Evolutionary conservation across 2,113 vertebrate species (phyloP), one percentile per base, ranked within the genome.

Genomic region (Zosterops japonicus): DNA sequence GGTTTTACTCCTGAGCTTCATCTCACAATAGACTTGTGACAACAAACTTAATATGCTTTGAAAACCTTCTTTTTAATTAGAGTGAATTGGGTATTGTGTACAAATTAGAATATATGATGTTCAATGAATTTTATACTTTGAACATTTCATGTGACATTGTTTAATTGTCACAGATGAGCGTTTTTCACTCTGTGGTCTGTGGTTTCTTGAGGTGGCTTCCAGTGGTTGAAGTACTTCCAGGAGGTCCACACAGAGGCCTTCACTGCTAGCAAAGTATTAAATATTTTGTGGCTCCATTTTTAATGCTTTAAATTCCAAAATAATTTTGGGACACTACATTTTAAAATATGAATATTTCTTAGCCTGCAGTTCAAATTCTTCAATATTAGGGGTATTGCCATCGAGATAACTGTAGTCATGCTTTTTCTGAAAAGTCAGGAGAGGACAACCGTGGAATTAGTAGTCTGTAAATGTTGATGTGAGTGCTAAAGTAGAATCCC

Each of bases 331-430:
- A 71, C 42, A 57, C 55, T 41, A 3, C 10, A 21, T 46, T 84
- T 87, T 47, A 2, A 83, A 74, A 65, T 57, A 60, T 3, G 0
- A 60, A 8, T 71, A 18, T 68, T 87, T 81, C 8, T 83, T 90
- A 63, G 5, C 7, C 71, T 13, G 23, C 20, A 2, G 12, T 69
- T 89, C 10, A 80, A 64, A 50, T 92, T 74, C 44, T 76, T 87
- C 46, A 50, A 2, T 57, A 35, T 57, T 72, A 56, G 14, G 41
- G n/a, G 14, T 71, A 35, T 33, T 86, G 27, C 47, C 71, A 27
- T 42, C 0, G 0, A 83, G 6, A 20, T 69, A 80, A 47, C 8
- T 39, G 12, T 41, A 53, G 21, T 59, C 35, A 55, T 1, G 1
- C 2, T 76, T 50, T 35, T 82, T 89, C 64, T 5, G 17, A 61